These are phyloP conservation scores for Ceyx erithaca DNA, from an alignment of 2,797 vertebrate genomes.

Conservation along the genomic window DNA sequence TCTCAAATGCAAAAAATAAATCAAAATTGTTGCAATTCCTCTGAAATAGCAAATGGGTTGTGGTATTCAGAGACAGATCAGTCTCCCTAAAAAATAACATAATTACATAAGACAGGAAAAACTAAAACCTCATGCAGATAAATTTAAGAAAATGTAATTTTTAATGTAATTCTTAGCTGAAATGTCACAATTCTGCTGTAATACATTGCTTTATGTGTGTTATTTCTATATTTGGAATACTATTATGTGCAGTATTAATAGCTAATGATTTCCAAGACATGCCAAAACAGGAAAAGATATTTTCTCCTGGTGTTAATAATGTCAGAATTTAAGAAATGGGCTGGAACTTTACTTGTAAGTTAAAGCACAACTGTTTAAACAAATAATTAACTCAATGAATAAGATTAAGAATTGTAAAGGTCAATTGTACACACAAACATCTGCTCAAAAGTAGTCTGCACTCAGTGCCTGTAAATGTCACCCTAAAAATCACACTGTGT, in stretches of 20 bases:
- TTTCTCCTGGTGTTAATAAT: neutral
- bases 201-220: neutral
- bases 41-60: neutral
- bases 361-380: neutral
- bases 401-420: slow-evolving; percentile 16
- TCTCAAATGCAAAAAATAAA: neutral
- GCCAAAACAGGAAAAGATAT: neutral
- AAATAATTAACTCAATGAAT: slow-evolving; percentile 24
- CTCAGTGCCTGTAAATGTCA: neutral
- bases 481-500: neutral
- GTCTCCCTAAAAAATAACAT: neutral
- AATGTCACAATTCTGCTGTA: neutral
- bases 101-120: neutral
- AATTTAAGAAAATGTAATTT: neutral
- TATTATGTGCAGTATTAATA: neutral
- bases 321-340: neutral
- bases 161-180: neutral
- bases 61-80: neutral
- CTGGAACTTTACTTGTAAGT: neutral
- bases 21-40: neutral
- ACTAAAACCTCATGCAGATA: neutral
- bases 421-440: neutral
- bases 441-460: neutral
- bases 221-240: neutral
- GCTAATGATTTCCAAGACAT: neutral